Percentiles rank a stretch among this genome's conserved stretches.
Conservation (phyloP, 1,140 invertebrate species). For the Zaprionus taronus region DNA sequence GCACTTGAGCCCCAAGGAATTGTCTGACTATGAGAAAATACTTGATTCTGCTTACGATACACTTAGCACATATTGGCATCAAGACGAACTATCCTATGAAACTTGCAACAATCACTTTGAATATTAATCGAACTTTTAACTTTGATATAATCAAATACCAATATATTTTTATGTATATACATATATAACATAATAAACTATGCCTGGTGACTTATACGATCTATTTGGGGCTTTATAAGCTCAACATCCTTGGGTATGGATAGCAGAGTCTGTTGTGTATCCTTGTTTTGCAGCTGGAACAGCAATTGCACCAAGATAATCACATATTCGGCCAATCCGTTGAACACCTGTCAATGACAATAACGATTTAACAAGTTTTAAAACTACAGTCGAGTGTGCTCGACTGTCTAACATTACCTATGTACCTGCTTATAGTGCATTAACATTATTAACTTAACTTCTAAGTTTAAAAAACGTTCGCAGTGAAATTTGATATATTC, state of each 20-base stretch:
- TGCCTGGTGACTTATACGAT: conserved; percentile 28
- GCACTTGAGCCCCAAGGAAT: background rate
- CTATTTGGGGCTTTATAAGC: conserved; percentile 41
- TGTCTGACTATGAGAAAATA: background rate
- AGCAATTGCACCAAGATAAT: conserved; percentile 73
- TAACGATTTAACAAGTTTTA: background rate
- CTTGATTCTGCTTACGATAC: background rate
- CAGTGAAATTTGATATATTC: no score
- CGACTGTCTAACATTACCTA: no score
- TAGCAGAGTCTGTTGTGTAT: conserved; percentile 22
- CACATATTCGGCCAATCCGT: conserved; percentile 71
- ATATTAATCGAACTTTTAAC: background rate
- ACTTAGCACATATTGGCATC: background rate
- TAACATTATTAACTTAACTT: no score
- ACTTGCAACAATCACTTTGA: conserved; percentile 34
- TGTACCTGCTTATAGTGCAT: no score
- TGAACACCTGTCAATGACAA: conserved; percentile 50
- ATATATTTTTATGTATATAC: background rate
- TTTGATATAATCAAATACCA: background rate
- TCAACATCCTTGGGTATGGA: conserved; percentile 55
- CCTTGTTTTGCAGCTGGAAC: conserved; percentile 64
- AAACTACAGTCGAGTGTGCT: no score
- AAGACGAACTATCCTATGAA: background rate
- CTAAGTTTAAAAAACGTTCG: no score
- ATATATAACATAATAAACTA: background rate